Percentiles rank a stretch among this genome's conserved stretches.
phyloP scores from a whole-genome alignment of 2,888 invertebrate species.

The Punctoribates punctum region DNA sequence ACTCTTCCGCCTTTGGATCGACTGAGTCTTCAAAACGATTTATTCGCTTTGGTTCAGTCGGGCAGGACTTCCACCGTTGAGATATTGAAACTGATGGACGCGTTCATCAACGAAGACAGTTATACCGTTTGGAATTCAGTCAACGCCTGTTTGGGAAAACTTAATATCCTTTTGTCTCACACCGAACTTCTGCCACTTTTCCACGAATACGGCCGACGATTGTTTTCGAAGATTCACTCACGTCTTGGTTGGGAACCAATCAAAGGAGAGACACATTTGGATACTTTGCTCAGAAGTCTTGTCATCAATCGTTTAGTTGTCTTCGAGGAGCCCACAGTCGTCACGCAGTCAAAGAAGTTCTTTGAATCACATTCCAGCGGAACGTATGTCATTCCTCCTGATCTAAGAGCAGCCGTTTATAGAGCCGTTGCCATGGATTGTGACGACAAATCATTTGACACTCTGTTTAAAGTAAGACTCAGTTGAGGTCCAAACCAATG shows the following conservation, averaged over 20 bases:
- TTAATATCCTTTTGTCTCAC: conserved; percentile 72
- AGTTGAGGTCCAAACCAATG: neutral
- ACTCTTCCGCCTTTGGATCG: conserved; percentile 82
- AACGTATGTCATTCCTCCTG: conserved; percentile 68
- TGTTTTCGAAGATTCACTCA: conserved; percentile 67
- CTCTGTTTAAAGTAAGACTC: conserved; percentile 49
- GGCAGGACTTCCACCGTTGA: conserved; percentile 75
- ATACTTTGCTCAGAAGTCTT: conserved; percentile 77
- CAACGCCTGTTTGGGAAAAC: conserved; percentile 70
- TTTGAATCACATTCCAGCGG: conserved; percentile 65
- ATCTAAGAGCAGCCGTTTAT: conserved; percentile 77
- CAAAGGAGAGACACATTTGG: conserved; percentile 74
- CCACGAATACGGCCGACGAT: conserved; percentile 61
- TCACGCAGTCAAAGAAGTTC: conserved; percentile 70
- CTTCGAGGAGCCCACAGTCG: conserved; percentile 70
- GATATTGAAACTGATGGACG: conserved; percentile 75
- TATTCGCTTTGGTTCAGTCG: conserved; percentile 62
- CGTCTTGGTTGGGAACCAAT: conserved; percentile 83
- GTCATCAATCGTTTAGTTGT: conserved; percentile 76
- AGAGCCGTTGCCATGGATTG: conserved; percentile 73
- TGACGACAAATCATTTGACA: conserved; percentile 66
- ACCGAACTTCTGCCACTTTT: conserved; percentile 70
- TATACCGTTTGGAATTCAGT: conserved; percentile 91
- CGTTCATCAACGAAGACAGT: conserved; percentile 78
- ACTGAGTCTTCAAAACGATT: conserved; percentile 75